Conservation (phyloP, 2,113 vertebrate species). For the Neoarius graeffei region DNA sequence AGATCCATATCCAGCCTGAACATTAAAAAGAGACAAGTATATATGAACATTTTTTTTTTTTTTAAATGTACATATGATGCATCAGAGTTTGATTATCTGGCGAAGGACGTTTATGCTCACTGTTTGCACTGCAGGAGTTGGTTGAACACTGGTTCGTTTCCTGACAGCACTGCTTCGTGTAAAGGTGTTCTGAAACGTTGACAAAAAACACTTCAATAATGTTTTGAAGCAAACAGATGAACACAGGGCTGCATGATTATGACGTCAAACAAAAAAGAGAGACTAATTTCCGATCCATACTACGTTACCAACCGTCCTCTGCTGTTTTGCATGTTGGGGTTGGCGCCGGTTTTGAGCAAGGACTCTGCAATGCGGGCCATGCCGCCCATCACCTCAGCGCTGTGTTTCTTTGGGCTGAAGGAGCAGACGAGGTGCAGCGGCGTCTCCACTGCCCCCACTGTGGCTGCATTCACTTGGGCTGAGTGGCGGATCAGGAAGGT, state of each 20-base stretch:
- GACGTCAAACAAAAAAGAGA: not conserved
- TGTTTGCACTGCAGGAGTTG: conserved; percentile 96
- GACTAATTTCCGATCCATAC: not conserved
- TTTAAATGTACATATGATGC: not conserved
- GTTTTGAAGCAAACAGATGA: not conserved
- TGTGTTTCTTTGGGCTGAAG: conserved; percentile 88
- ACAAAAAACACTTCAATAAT: not conserved
- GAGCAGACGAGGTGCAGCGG: conserved; percentile 92
- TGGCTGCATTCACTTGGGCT: conserved; percentile 91
- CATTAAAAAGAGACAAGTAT: conserved; percentile 6
- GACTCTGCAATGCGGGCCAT: conserved; percentile 90
- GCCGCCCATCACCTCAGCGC: conserved; percentile 82
- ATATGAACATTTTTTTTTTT: not conserved
- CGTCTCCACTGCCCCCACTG: conserved; percentile 88
- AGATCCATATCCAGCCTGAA: conserved; percentile 90
- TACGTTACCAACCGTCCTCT: conserved; percentile 80
- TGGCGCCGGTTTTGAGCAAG: conserved; percentile 89
- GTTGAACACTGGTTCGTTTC: conserved; percentile 91
- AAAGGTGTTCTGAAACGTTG: conserved; percentile 82
- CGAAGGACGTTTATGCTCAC: conserved; percentile 72
- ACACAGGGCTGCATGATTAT: not conserved
- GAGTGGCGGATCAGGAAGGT: conserved; percentile 93
- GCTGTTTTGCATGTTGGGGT: conserved; percentile 95
- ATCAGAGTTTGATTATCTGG: not conserved
- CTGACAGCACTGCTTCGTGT: conserved; percentile 86